Evolutionary conservation across 1,140 invertebrate genomes (phyloP).

Genomic region (Aphaenogaster rudis): DNA sequence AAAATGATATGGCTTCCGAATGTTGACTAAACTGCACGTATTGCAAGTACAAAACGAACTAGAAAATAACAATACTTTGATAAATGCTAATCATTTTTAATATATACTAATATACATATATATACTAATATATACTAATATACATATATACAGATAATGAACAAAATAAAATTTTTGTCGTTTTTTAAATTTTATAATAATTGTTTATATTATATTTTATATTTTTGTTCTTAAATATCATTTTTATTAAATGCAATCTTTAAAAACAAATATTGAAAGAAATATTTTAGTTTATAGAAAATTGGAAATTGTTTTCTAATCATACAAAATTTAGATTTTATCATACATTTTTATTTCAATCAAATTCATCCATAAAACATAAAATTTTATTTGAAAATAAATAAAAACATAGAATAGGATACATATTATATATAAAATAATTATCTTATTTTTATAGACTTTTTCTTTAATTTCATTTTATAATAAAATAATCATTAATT

Average conservation of each 20-base stretch:
- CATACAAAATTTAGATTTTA: slow-evolving; percentile 47
- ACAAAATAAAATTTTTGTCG: neutral
- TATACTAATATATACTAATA: neutral
- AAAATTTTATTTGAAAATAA: neutral
- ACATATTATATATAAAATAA: too few species aligned
- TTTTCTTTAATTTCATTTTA: too few species aligned
- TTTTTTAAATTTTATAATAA: neutral
- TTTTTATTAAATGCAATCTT: neutral
- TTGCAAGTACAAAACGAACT: slow-evolving; percentile 86
- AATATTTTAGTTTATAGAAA: slow-evolving; percentile 42
- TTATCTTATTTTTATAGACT: too few species aligned
- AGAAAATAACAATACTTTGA: slow-evolving; percentile 85
- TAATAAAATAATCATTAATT: neutral
- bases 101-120: neutral
- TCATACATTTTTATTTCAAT: slow-evolving; percentile 17
- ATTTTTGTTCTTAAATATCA: neutral
- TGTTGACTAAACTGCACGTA: slow-evolving; percentile 87
- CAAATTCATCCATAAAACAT: neutral
- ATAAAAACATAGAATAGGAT: neutral
- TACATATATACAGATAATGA: neutral
- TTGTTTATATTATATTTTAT: too few species aligned
- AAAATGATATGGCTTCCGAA: slow-evolving; percentile 87
- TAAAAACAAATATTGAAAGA: neutral
- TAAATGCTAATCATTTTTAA: slow-evolving; percentile 22
- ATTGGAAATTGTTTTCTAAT: slow-evolving; percentile 54